Evolutionary conservation across 2,888 invertebrate genomes (phyloP), one percentile per base, ranked within the genome.

Genomic region (Oxycera nigricornis): DNA sequence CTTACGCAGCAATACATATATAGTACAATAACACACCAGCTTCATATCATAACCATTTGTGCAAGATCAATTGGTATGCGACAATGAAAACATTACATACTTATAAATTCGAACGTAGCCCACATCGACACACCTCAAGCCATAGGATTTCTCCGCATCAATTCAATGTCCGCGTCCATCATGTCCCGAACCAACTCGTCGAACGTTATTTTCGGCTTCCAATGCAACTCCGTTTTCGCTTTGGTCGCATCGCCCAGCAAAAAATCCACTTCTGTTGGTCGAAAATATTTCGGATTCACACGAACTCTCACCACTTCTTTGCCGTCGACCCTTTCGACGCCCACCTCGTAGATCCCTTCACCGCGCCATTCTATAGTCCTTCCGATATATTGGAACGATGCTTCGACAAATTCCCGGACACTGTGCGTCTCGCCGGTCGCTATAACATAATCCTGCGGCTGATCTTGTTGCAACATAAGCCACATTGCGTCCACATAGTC

Each of bases 401-500:
- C 90, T 85, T 96, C 96, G 0, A 99, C 96, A 87, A 99, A 99
- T 86, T 98, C 96, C 11, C 95, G 88, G 0, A 99, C 98, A 83
- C 95, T 97, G 86, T 97, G 97, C 14, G 93, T 90, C 84, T 96
- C 94, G 0, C 97, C 97, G 0, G 97, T 97, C 3, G 99, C 97
- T 79, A 99, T 96, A 3, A 99, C 98, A 87, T 93, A 98, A 87
- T 99, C 99, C 70, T 97, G 94, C 0, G 99, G 94, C 39, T 87
- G 85, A 0, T 95, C 91, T 82, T 94, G 93, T 84, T 99, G 99
- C 17, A 99, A 88, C 96, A 99, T 99, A 83, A 97, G 86, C 98
- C 98, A 99, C 99, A 99, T 99, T 0, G 98, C 99, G 93, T 97
- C 94, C 6, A 98, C 94, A 84, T 97, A 98, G 86, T 98, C 98